Percentiles rank a stretch among this genome's conserved stretches.
These are phyloP conservation scores for Chloroclystis v-ata DNA, from an alignment of 2,888 invertebrate species.

Conservation along the genomic window DNA sequence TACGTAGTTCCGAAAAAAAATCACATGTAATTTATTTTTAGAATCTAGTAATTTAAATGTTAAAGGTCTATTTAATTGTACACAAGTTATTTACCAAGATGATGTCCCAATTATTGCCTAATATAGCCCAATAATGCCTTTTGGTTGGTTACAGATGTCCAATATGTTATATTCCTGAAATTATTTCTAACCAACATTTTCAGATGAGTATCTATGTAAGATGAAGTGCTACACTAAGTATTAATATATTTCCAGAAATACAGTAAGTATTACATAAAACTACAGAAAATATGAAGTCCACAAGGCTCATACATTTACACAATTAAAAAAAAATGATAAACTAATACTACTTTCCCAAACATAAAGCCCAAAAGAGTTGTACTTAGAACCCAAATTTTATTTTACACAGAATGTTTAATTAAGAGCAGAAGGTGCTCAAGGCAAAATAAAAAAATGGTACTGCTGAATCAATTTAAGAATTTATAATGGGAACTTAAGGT, in stretches of 20 bases:
- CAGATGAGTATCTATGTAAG: slow-evolving; percentile 21
- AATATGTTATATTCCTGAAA: slow-evolving; percentile 62
- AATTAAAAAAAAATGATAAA: slow-evolving; percentile 27
- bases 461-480: slow-evolving; percentile 34
- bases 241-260: slow-evolving; percentile 17
- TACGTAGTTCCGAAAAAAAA: slow-evolving; percentile 6
- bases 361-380: slow-evolving; percentile 34
- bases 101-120: slow-evolving; percentile 62
- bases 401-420: slow-evolving; percentile 19
- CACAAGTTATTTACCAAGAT: slow-evolving; percentile 58
- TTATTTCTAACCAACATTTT: slow-evolving; percentile 48
- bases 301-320: slow-evolving; percentile 17
- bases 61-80: slow-evolving; percentile 30
- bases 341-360: slow-evolving; percentile 29
- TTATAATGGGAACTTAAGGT: slow-evolving; percentile 44
- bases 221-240: slow-evolving; percentile 26
- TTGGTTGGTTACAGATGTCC: slow-evolving; percentile 49
- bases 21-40: no score
- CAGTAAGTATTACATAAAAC: slow-evolving; percentile 3
- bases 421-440: slow-evolving; percentile 1
- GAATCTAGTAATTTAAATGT: no score
- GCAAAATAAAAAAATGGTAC: background rate
- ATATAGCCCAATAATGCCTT: slow-evolving; percentile 62
- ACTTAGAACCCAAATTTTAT: slow-evolving; percentile 31
- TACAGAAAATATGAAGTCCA: slow-evolving; percentile 23